Evolutionary conservation across 2,113 vertebrate genomes (phyloP).

Genomic region (Psettodes erumei): DNA sequence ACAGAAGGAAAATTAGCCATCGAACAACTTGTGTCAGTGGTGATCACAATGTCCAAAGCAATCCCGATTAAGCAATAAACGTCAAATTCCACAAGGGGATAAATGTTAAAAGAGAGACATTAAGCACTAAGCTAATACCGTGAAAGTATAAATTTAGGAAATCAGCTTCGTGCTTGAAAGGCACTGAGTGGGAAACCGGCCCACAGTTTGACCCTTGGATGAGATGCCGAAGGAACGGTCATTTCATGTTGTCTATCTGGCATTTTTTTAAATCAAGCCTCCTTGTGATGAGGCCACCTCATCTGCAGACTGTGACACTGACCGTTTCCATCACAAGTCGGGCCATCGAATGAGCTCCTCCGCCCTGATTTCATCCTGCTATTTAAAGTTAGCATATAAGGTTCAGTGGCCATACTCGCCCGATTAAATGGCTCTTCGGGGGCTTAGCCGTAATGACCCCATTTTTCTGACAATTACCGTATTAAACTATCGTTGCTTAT

Average conservation of each 20-base stretch:
- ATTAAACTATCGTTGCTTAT: constrained; percentile 95
- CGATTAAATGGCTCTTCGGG: constrained; percentile 84
- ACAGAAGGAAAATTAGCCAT: constrained; percentile 13
- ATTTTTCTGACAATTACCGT: constrained; percentile 90
- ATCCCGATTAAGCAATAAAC: constrained; percentile 72
- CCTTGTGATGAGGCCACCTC: constrained; percentile 62
- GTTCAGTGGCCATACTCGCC: constrained; percentile 81
- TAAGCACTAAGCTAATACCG: constrained; percentile 60
- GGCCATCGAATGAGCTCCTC: constrained; percentile 34
- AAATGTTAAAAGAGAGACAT: constrained; percentile 74
- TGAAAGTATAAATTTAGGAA: constrained; percentile 64
- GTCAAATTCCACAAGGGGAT: constrained; percentile 64
- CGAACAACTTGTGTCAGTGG: constrained; percentile 38
- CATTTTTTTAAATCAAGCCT: constrained; percentile 71
- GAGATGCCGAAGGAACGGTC: constrained; percentile 64
- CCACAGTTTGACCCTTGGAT: constrained; percentile 65
- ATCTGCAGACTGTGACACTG: constrained; percentile 69
- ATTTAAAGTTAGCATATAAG: constrained; percentile 75
- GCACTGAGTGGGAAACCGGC: constrained; percentile 38
- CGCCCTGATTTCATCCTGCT: constrained; percentile 79
- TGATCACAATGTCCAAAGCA: constrained; percentile 59
- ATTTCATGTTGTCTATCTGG: constrained; percentile 78
- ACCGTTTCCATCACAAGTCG: constrained; percentile 71
- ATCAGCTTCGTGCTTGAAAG: constrained; percentile 66
- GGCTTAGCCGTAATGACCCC: constrained; percentile 84